Evolutionary conservation across 2,113 vertebrate genomes (phyloP).

Genomic region (Phylloscopus whistleri): DNA sequence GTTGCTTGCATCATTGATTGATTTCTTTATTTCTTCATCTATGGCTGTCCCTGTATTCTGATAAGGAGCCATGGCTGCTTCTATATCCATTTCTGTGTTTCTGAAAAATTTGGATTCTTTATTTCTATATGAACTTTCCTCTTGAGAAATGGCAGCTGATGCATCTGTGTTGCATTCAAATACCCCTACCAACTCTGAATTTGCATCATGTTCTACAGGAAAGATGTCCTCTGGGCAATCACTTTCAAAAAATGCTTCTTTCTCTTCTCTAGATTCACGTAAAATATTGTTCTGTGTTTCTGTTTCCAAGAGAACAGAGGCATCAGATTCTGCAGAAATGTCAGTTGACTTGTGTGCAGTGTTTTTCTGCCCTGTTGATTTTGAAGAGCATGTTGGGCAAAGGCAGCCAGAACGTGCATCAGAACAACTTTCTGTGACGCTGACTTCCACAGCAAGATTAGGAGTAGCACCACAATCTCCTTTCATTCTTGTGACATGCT

Average conservation of each 20-base stretch:
- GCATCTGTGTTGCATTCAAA: not conserved
- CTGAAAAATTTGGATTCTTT: not conserved
- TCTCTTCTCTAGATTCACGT: not conserved
- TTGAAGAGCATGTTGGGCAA: not conserved
- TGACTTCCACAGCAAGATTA: not conserved
- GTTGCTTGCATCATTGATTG: conserved; percentile 20
- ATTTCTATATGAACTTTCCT: not conserved
- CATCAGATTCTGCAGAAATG: not conserved
- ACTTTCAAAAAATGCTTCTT: not conserved
- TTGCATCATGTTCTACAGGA: not conserved
- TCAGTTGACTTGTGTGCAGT: not conserved
- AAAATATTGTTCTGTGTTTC: not conserved
- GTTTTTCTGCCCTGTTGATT: not conserved
- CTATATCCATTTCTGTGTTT: not conserved
- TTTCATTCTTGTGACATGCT: not conserved
- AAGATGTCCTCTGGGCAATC: not conserved
- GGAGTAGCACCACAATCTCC: not conserved
- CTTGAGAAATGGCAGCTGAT: conserved; percentile 18
- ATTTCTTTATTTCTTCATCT: conserved; percentile 40
- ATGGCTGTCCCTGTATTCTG: not conserved
- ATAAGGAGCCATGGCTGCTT: not conserved
- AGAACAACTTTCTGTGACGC: not conserved
- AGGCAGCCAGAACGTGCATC: not conserved
- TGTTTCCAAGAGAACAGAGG: not conserved
- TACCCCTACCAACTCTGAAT: not conserved